A percentile compares a stretch with the other conserved stretches of the same genome.
Evolutionary conservation across 2,888 invertebrate species (phyloP).

Genomic region (Punctoribates punctum): DNA sequence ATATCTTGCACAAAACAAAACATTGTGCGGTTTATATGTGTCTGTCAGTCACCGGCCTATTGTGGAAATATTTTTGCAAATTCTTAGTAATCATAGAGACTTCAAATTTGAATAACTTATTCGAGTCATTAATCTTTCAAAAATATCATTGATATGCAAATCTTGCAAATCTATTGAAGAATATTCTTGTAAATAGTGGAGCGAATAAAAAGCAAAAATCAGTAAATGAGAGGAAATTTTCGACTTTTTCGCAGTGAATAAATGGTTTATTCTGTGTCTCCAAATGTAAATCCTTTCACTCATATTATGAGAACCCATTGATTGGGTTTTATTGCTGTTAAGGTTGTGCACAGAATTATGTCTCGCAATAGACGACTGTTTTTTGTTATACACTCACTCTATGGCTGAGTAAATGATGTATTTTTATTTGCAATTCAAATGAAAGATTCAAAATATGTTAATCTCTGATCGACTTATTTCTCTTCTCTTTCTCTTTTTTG

Average conservation of each 20-base stretch:
- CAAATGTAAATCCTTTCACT: too few species aligned
- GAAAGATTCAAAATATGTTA: background rate
- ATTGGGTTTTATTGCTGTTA: too few species aligned
- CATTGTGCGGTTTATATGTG: too few species aligned
- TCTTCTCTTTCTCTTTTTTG: too few species aligned
- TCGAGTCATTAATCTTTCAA: conserved; percentile 1
- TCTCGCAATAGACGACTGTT: background rate
- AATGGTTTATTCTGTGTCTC: too few species aligned
- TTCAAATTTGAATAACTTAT: conserved; percentile 6
- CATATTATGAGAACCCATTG: too few species aligned
- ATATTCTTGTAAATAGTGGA: background rate
- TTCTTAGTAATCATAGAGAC: background rate
- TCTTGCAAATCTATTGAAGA: background rate
- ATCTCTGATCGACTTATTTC: background rate
- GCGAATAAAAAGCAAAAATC: too few species aligned
- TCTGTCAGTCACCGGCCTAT: too few species aligned
- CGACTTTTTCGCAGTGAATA: too few species aligned
- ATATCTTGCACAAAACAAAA: too few species aligned
- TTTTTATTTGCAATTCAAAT: conserved; percentile 6
- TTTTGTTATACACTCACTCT: background rate
- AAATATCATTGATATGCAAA: background rate
- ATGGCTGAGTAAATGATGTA: background rate
- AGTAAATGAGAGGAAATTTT: too few species aligned
- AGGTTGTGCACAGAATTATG: background rate
- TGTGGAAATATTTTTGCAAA: background rate